Percentiles rank a stretch among this genome's conserved stretches.
Conservation (phyloP, 53 echinoderm and acorn worm genomes). For the Patiria pectinifera region DNA sequence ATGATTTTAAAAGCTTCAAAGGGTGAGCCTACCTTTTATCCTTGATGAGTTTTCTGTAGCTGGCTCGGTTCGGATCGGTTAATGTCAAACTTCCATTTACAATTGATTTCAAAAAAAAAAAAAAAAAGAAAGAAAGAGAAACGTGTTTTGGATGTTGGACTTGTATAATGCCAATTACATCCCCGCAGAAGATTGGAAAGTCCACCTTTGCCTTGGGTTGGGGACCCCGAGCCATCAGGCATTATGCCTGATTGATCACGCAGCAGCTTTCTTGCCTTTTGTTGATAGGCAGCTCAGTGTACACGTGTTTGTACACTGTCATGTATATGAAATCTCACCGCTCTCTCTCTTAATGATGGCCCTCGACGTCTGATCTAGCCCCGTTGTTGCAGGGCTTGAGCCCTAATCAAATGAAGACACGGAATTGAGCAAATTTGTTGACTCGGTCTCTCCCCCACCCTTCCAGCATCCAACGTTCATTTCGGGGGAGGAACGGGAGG, state of each 20-base stretch:
- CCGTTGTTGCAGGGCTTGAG: slow-evolving; percentile 24
- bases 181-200: slow-evolving; percentile 30
- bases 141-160: not conserved
- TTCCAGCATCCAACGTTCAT: not conserved
- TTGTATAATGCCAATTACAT: slow-evolving; percentile 36
- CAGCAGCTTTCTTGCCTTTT: not conserved
- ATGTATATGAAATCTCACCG: slow-evolving; percentile 8
- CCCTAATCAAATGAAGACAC: slow-evolving; percentile 54
- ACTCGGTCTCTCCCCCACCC: slow-evolving; percentile 27
- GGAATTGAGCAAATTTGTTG: slow-evolving; percentile 55
- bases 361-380: slow-evolving; percentile 17
- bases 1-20: not conserved
- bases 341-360: slow-evolving; percentile 12
- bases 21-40: not conserved
- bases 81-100: not conserved
- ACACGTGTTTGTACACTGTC: slow-evolving; percentile 52
- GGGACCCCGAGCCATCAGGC: not conserved
- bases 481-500: not conserved
- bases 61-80: not conserved
- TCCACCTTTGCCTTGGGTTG: not conserved
- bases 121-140: too few species aligned
- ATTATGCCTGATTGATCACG: slow-evolving; percentile 48
- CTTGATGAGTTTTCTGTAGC: not conserved
- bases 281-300: slow-evolving; percentile 45
- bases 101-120: not conserved